Base-by-base conservation (phyloP, 2,888 invertebrate genomes). In the Pycnomerus fuliginosus region DNA sequence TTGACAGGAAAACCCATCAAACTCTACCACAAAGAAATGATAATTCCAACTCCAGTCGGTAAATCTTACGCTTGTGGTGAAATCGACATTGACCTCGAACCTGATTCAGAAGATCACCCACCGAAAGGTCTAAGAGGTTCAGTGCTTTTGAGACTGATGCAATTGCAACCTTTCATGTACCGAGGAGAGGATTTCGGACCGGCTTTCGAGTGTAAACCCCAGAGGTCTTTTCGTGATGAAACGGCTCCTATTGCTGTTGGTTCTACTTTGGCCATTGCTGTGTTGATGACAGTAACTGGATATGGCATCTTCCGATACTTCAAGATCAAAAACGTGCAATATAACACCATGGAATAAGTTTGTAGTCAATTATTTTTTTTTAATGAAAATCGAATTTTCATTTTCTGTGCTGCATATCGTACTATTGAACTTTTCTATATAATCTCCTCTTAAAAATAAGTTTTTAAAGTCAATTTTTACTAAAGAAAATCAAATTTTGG, bases 321-420 rank as follows among this genome's bases (percentile, higher is more conserved):
- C 68, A 90, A 90, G 71, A 82, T 91, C 31, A 91, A 91, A 75
- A 91, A 91, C 71, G 89, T 92, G 1, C 90, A 92, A 64, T 93
- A 93, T 66, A 90, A 90, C 65, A 90, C 89, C 7, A 92, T 93
- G 91, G 89, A 91, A 73, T 90, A 83, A 55, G 11, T 20, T 20
- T 7, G 5, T 20, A 8, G 8, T 20, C 20, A 20, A 8, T 20
- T 20, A 20, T 20, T 20, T 5, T 20, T 20, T 20, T 20, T 20
- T 5, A 8, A 8, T 20, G 8, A 8, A 8, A 20, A 8, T 20
- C 8, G 20, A 20, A 7, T 20, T 20, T 20, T 20, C 20, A 7
- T 5, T 20, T 20, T n/a, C n/a, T n/a, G n/a, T n/a, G n/a, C n/a
- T n/a, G n/a, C n/a, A n/a, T n/a, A n/a, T n/a, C n/a, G n/a, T n/a